Conservation (phyloP, 2,797 vertebrate species). For the Xerus rutilus region DNA sequence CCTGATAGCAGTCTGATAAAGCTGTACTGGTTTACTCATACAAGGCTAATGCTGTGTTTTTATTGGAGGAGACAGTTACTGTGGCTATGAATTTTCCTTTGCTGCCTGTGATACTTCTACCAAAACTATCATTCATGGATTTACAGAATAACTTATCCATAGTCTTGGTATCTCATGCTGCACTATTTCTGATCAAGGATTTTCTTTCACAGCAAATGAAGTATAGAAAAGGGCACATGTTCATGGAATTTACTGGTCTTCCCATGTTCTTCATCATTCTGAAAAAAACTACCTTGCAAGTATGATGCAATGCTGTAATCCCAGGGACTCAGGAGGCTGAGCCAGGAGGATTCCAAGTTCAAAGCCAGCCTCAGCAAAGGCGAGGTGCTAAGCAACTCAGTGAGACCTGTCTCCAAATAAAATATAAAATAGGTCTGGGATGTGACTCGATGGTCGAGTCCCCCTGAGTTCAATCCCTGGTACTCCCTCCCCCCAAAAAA, state of each 20-base stretch:
- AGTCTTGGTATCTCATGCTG: background rate
- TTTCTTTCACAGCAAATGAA: background rate
- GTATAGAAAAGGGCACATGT: background rate
- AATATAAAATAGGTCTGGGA: no score
- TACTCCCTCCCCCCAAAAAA: background rate
- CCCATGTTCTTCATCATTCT: background rate
- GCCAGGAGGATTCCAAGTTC: no score
- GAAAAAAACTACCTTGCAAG: background rate
- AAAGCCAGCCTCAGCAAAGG: no score
- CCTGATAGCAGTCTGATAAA: background rate
- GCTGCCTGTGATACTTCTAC: background rate
- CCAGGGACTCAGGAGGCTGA: no score
- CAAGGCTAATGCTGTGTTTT: background rate
- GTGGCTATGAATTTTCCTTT: background rate
- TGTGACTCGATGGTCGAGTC: no score
- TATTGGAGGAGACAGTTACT: background rate
- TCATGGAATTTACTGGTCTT: background rate
- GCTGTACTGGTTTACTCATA: background rate
- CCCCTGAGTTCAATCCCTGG: no score
- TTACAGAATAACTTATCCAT: background rate
- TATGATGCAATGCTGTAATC: background rate
- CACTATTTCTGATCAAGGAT: constrained; percentile 5
- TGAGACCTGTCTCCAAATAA: no score
- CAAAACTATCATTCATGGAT: background rate
- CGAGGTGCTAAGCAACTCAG: no score